Conservation (phyloP, 1,140 invertebrate genomes). For the Papilio machaon region DNA sequence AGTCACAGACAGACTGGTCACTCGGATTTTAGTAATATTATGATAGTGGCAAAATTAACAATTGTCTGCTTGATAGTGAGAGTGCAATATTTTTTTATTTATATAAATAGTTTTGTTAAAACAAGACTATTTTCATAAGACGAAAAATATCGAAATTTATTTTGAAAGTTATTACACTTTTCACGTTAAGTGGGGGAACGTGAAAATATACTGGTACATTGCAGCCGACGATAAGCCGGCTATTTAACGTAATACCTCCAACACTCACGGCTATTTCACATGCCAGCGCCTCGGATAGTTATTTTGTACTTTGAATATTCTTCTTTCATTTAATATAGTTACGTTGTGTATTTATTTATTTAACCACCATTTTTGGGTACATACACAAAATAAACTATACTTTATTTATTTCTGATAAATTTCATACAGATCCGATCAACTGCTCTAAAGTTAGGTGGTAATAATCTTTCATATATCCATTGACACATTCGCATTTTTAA, state of each 20-base stretch:
- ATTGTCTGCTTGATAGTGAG: no score
- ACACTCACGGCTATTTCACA: slow-evolving; percentile 19
- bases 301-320: slow-evolving; percentile 19
- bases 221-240: slow-evolving; percentile 10
- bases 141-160: slow-evolving; percentile 13
- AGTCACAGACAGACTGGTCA: no score
- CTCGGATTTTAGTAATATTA: no score
- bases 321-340: slow-evolving; percentile 22
- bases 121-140: not conserved
- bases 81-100: no score
- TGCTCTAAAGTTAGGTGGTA: no score
- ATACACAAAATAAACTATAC: no score
- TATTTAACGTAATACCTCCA: slow-evolving; percentile 18
- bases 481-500: no score
- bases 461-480: no score
- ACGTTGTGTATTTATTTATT: slow-evolving; percentile 11
- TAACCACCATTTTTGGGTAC: no score
- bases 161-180: slow-evolving; percentile 3
- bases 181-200: slow-evolving; percentile 2
- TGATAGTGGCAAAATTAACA: no score
- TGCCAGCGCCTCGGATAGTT: slow-evolving; percentile 17
- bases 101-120: not conserved
- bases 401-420: no score
- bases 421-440: no score
- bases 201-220: slow-evolving; percentile 12